Conservation (phyloP, 1,140 invertebrate species). For the Lanistes nyassanus region DNA sequence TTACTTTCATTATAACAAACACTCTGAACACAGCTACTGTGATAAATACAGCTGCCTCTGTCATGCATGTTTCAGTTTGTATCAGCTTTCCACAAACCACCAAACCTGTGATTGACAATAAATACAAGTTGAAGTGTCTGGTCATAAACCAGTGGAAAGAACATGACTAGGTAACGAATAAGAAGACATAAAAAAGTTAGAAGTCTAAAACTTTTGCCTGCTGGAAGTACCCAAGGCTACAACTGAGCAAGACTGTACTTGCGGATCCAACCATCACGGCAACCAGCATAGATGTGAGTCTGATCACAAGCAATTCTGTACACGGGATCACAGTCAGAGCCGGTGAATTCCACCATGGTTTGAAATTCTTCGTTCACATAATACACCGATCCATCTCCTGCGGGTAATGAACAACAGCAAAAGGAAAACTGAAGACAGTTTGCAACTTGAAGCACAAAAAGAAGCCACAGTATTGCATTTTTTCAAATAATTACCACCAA, state of each 20-base stretch:
- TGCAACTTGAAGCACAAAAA: background rate
- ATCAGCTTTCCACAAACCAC: no score
- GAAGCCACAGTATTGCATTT: background rate
- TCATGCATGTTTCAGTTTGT: no score
- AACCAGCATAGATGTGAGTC: conserved; percentile 59
- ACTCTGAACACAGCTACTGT: no score
- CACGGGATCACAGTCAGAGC: conserved; percentile 75
- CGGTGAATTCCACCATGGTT: conserved; percentile 72
- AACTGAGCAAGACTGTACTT: conserved; percentile 56
- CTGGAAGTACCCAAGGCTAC: background rate
- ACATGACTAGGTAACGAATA: no score
- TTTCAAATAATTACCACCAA: background rate
- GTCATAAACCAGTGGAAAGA: no score
- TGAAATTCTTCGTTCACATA: conserved; percentile 64
- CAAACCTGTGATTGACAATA: no score
- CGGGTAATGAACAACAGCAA: conserved; percentile 24
- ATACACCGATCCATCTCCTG: conserved; percentile 74
- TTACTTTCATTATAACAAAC: no score
- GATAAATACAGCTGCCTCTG: no score
- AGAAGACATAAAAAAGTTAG: no score
- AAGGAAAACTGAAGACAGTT: background rate
- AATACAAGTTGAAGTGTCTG: no score
- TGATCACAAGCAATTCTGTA: conserved; percentile 59
- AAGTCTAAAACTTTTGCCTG: no score
- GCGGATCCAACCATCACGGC: conserved; percentile 65